A percentile compares a stretch with the other conserved stretches of the same genome.
Conservation (phyloP, 1,140 invertebrate genomes). For the Trichonephila clavipes region DNA sequence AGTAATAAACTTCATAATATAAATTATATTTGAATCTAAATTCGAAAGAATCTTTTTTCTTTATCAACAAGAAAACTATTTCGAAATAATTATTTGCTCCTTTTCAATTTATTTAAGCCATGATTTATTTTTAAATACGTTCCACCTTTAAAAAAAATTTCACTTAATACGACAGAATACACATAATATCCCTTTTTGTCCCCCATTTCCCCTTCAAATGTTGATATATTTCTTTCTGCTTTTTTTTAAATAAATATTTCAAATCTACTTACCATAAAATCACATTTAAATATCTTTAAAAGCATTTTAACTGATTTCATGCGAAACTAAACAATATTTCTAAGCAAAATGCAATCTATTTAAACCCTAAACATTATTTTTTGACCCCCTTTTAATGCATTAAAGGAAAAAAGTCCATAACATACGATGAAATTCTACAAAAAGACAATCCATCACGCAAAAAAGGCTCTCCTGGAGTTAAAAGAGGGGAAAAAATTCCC, state of each 20-base stretch:
- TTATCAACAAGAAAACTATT: too few relatives aligned
- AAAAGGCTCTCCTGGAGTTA: not conserved
- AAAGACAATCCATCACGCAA: not conserved
- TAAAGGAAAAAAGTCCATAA: not conserved
- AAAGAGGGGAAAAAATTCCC: not conserved
- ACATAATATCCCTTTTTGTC: too few relatives aligned
- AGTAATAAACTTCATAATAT: too few relatives aligned
- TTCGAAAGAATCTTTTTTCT: too few relatives aligned
- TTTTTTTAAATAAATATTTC: not conserved
- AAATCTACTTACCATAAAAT: not conserved
- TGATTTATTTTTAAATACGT: too few relatives aligned
- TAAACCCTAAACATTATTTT: not conserved
- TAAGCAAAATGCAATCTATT: not conserved
- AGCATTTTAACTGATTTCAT: not conserved
- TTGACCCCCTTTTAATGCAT: not conserved
- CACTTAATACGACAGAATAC: too few relatives aligned
- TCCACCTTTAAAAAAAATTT: too few relatives aligned
- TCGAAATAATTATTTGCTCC: too few relatives aligned
- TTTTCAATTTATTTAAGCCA: too few relatives aligned
- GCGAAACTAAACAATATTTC: not conserved
- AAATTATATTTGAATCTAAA: too few relatives aligned
- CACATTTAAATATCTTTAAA: not conserved
- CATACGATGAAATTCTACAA: not conserved
- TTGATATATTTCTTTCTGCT: too few relatives aligned
- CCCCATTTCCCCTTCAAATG: too few relatives aligned